Base-by-base conservation (phyloP, 2,797 vertebrate genomes). In the Pristis pectinata region DNA sequence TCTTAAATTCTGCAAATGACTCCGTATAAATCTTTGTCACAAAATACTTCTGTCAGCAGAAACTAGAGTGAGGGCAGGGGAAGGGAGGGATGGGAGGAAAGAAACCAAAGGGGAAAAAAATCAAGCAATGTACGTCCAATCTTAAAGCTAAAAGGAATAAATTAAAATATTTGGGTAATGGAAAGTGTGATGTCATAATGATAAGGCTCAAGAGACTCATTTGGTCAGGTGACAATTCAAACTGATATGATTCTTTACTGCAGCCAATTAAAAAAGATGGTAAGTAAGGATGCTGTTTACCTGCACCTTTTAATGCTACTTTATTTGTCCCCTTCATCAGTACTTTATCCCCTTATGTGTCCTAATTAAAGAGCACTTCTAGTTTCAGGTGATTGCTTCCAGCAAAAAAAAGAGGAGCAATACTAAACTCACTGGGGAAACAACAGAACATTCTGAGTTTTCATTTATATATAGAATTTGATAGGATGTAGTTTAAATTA, bases 1-100 rank as follows among this genome's bases (percentile, higher is more conserved):
- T 91, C 87, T 91, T n/a, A 91, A 91, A 67, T 91, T 67, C 59
- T 91, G 87, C 64, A 91, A 91, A 91, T 22, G 87, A 91, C 87
- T 67, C 59, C 22, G 61, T 91, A 91, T 91, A 67, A 67, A 91
- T 91, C 87, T 67, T 67, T 91, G 87, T 91, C 87, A 91, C n/a
- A 37, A 67, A 41, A 37, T 41, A 27, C 61, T 67, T 61, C 61
- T 67, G 87, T 91, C 87, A 91, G 87, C 87, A 67, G 87, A 41
- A 89, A 64, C 87, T 91, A 24, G 61, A 37, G 34, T 91, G 87
- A 91, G 19, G n/a, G 87, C n/a, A 8, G n/a, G 13, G n/a, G n/a
- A n/a, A 91, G n/a, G 87, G n/a, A 91, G 8, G 34, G 56, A 67
- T 64, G 13, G 53, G 13, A 30, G 59, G 30, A 87, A 87, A 87